Evolutionary conservation across 2,797 vertebrate species (phyloP).

Genomic region (Enteromius afrohamiltoni): DNA sequence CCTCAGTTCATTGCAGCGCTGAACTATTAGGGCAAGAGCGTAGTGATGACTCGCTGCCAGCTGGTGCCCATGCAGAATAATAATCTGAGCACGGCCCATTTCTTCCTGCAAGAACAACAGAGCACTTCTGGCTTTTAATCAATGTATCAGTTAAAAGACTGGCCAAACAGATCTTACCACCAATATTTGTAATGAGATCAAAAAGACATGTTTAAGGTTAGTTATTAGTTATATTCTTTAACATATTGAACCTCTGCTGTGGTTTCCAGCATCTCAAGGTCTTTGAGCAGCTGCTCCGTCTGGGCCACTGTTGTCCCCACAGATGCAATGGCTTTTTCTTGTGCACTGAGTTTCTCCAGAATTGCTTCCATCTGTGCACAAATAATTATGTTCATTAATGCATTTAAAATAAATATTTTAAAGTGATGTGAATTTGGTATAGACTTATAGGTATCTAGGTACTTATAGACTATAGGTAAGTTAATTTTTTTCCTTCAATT

Average conservation of each 20-base stretch:
- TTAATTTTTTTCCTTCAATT: not conserved
- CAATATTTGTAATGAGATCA: not conserved
- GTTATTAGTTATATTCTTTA: not conserved
- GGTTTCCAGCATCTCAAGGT: slow-evolving; percentile 82
- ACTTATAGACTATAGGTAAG: too few relatives aligned
- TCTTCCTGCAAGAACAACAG: slow-evolving; percentile 78
- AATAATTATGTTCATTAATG: not conserved
- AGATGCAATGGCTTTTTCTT: slow-evolving; percentile 81
- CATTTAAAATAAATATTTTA: not conserved
- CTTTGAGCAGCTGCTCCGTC: slow-evolving; percentile 85
- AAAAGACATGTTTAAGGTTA: not conserved
- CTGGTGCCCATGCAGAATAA: slow-evolving; percentile 91
- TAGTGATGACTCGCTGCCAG: slow-evolving; percentile 93
- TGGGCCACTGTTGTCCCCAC: slow-evolving; percentile 81
- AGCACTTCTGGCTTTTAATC: not conserved
- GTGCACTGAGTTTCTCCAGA: slow-evolving; percentile 79
- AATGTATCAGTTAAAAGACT: not conserved
- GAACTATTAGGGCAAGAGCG: slow-evolving; percentile 90
- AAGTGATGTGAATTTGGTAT: not conserved
- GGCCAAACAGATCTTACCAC: not conserved
- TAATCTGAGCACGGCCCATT: slow-evolving; percentile 83
- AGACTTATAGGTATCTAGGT: too few relatives aligned
- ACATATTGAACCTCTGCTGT: slow-evolving; percentile 79
- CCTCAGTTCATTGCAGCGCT: slow-evolving; percentile 93
- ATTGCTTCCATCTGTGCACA: slow-evolving; percentile 81